Evolutionary conservation across 2,797 vertebrate species (phyloP).

Genomic region (Enteromius trimaculatus): DNA sequence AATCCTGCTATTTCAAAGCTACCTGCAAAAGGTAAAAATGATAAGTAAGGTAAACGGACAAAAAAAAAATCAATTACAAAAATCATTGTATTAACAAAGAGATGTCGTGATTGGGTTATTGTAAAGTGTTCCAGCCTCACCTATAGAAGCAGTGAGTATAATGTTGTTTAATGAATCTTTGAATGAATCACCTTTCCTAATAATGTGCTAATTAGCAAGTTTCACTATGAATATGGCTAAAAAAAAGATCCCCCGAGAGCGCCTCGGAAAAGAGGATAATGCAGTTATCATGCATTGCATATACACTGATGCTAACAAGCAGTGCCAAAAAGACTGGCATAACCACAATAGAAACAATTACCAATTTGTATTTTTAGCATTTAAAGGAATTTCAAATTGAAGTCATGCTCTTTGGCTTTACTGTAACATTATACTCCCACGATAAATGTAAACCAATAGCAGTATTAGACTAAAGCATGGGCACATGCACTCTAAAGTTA

Average conservation of each 20-base stretch:
- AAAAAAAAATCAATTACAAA: too few species aligned
- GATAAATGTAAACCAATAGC: conserved; percentile 2
- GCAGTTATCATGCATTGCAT: background rate
- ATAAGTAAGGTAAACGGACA: background rate
- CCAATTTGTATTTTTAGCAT: background rate
- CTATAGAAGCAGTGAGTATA: too few species aligned
- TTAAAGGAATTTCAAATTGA: conserved; percentile 30
- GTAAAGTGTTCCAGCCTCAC: too few species aligned
- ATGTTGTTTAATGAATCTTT: too few species aligned
- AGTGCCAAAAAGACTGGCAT: background rate
- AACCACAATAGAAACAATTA: background rate
- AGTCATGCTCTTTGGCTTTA: conserved; percentile 32
- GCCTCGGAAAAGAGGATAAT: too few species aligned
- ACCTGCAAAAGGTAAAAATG: too few species aligned
- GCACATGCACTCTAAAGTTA: conserved; percentile 34
- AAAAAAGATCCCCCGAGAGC: too few species aligned
- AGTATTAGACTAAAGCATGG: conserved; percentile 40
- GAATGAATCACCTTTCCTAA: too few species aligned
- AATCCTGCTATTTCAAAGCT: background rate
- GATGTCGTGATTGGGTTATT: too few species aligned
- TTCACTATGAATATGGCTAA: too few species aligned
- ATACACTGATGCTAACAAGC: background rate
- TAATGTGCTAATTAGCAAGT: too few species aligned
- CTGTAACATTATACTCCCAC: background rate
- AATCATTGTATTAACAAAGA: background rate